Evolutionary conservation across 2,797 vertebrate species (phyloP).

Genomic region (Orientallactaga sibirica): DNA sequence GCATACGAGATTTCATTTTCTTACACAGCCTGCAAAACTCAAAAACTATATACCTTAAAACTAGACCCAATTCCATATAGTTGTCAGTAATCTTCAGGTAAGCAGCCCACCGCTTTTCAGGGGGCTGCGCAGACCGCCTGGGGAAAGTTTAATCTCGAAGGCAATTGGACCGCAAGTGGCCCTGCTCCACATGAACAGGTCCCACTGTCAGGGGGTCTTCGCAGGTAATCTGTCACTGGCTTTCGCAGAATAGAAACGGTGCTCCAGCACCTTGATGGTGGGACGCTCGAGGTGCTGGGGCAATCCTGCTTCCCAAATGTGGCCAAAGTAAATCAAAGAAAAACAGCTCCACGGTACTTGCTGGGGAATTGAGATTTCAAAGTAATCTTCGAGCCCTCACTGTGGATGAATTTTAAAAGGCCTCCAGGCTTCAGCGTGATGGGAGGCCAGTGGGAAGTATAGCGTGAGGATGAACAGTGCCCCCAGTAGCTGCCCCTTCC

Average conservation of each 20-base stretch:
- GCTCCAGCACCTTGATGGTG: slow-evolving; percentile 36
- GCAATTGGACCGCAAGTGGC: slow-evolving; percentile 5
- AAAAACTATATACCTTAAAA: background rate
- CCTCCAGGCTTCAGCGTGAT: background rate
- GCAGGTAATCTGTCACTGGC: slow-evolving; percentile 79
- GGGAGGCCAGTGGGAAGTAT: background rate
- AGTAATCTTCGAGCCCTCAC: slow-evolving; percentile 74
- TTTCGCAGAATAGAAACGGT: slow-evolving; percentile 57
- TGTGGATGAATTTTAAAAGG: slow-evolving; percentile 81
- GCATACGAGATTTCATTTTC: slow-evolving; percentile 69
- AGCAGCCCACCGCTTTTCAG: background rate
- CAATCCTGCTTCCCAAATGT: slow-evolving; percentile 76
- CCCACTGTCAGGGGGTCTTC: slow-evolving; percentile 73
- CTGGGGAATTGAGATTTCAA: slow-evolving; percentile 81
- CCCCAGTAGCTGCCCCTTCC: background rate
- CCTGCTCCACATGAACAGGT: slow-evolving; percentile 69
- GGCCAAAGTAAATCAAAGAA: slow-evolving; percentile 83
- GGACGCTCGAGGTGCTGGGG: slow-evolving; percentile 34
- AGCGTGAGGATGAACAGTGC: background rate
- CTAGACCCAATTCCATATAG: background rate
- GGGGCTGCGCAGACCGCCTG: background rate
- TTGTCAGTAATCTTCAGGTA: background rate
- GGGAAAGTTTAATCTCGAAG: slow-evolving; percentile 69
- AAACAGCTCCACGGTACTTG: slow-evolving; percentile 75
- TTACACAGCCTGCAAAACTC: slow-evolving; percentile 40